Evolutionary conservation across 1,140 invertebrate species (phyloP), one percentile per base, ranked within the genome.

Genomic region (Megathymus violae): DNA sequence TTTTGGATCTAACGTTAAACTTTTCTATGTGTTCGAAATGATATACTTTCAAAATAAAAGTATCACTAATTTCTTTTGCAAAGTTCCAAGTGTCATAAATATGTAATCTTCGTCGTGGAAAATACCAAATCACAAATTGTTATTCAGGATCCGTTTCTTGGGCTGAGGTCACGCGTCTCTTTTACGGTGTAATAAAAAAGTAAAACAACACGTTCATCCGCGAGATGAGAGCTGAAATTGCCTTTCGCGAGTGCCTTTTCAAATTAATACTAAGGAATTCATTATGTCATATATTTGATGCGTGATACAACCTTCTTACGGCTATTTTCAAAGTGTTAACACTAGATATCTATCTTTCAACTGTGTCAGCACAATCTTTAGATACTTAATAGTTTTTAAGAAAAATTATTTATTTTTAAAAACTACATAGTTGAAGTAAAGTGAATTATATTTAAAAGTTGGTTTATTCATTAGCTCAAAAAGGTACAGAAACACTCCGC

Each of bases 181-280:
- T 85, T 86, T 86, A 84, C 80, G 70, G 69, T 44, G 71, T 71
- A 76, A 83, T 83, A 86, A 86, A 85, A n/a, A 86, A 79, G 69
- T 82, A 82, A 79, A 80, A 80, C 76, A 83, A 78, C 80, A 69
- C 79, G 82, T 80, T 79, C 82, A 77, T 78, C 70, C 74, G 64
- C 70, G 74, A 71, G 72, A 87, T 82, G 82, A 82, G 77, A 79
- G 78, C 74, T 76, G 72, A 64, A 83, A 82, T 79, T 62, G 76
- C 62, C 77, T 73, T 74, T 78, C 66, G 22, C 17, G 52, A 44
- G 40, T 44, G 38, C 52, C 22, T 41, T 54, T 56, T 56, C 25
- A 41, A 44, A 44, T 56, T 56, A 44, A 56, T 56, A 56, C 27
- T 22, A 56, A 16, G 10, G 34, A 14, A 36, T 38, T 38, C 27